Evolutionary conservation across 2,797 vertebrate species (phyloP), one percentile per base, ranked within the genome.

Genomic region (Rhinophrynus dorsalis): DNA sequence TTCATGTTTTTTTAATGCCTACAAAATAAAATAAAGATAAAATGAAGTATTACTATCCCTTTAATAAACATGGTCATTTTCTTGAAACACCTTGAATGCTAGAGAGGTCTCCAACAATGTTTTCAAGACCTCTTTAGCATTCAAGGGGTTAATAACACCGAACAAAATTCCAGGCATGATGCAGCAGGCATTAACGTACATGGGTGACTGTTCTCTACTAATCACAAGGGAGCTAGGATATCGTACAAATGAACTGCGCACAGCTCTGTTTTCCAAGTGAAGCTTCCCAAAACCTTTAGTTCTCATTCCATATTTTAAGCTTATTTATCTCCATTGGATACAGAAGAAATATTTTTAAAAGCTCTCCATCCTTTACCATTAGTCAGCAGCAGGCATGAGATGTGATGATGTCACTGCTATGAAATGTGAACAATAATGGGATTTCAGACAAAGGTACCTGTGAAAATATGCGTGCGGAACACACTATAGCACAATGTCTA

Each of bases 241-340:
- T 45, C 26, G 42, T 44, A 58, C 15, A 35, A 29, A 52, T 52
- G 18, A 54, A 51, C 23, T n/a, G 2, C 37, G 11, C 38, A 27
- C 57, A 55, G 15, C 12, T n/a, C 38, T 35, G 50, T 7, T 51
- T 30, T 58, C 56, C 23, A 17, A 8, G 12, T 24, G n/a, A 42
- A 51, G 24, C 24, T 51, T 13, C 42, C 57, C n/a, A 27, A 17
- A n/a, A 27, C 18, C 23, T 21, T 51, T 10, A 10, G 5, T 65
- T 32, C 47, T 23, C 23, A 18, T 40, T 65, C 24, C 45, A 33
- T 45, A 60, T 66, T 21, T 61, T 29, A 61, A 45, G 58, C 38
- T 35, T 52, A 73, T 73, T 66, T 66, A 67, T 73, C 62, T 59
- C 70, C 70, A 73, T 40, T 58, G 70, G 70, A 73, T 73, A 73